These are phyloP conservation scores for Branchellion lobata DNA, from an alignment of 2,888 invertebrate species.

Conservation along the genomic window DNA sequence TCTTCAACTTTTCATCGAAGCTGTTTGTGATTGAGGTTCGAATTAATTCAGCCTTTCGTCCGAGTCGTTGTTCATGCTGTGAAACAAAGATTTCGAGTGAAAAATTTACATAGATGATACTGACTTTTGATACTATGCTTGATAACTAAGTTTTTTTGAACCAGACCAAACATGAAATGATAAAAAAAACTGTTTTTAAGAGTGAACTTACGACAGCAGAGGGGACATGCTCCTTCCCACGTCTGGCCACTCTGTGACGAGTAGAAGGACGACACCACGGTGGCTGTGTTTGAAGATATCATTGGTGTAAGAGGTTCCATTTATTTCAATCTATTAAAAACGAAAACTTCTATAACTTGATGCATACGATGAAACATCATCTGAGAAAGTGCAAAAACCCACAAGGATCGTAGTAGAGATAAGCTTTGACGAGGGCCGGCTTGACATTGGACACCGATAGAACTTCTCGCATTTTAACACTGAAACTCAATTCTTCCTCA, in stretches of 20 bases:
- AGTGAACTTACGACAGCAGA: slow-evolving; percentile 12
- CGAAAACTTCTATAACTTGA: neutral
- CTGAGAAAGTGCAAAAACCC: neutral
- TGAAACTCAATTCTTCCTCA: neutral
- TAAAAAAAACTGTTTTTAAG: no score
- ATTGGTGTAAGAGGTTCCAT: neutral
- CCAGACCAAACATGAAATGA: no score
- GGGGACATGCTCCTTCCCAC: slow-evolving; percentile 28
- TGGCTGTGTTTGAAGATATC: neutral
- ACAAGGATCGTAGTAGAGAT: slow-evolving; percentile 34
- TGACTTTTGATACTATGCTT: no score
- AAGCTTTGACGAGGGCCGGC: slow-evolving; percentile 23
- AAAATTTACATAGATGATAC: no score
- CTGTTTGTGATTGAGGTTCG: no score
- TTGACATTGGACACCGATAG: slow-evolving; percentile 9
- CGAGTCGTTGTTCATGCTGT: no score
- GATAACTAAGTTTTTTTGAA: no score
- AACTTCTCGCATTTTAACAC: neutral
- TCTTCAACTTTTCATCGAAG: no score
- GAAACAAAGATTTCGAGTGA: no score
- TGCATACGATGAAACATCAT: neutral
- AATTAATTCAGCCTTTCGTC: no score
- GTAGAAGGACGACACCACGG: slow-evolving; percentile 30
- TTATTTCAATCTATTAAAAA: neutral
- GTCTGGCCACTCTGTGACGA: slow-evolving; percentile 10